Percentiles rank a stretch among this genome's conserved stretches.
These are phyloP conservation scores for Lagopus leucura DNA, from an alignment of 2,113 vertebrate species.

Conservation along the genomic window DNA sequence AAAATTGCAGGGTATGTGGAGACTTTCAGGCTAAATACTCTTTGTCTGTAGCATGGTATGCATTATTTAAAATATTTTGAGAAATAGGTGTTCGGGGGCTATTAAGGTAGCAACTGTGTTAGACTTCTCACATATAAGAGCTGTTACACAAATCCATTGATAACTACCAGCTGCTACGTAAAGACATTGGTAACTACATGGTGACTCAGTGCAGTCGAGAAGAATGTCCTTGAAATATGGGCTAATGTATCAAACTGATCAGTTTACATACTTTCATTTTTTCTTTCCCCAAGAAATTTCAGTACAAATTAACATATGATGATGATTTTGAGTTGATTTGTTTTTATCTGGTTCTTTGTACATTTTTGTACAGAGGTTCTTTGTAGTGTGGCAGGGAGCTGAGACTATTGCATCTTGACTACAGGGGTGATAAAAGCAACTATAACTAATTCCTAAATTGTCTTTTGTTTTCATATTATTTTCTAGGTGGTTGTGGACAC, in stretches of 20 bases:
- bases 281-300: not conserved
- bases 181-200: not conserved
- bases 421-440: not conserved
- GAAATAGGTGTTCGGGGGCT: not conserved
- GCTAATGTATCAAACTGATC: not conserved
- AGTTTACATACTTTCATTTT: not conserved
- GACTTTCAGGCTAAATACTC: not conserved
- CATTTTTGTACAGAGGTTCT: not conserved
- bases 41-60: not conserved
- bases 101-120: not conserved
- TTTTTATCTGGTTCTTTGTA: not conserved
- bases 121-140: not conserved
- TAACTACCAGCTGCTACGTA: not conserved
- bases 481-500: constrained; percentile 97
- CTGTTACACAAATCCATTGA: not conserved
- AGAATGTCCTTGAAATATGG: not conserved
- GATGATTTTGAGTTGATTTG: not conserved
- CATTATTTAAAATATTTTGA: not conserved
- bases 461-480: constrained; percentile 3
- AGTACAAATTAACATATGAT: not conserved
- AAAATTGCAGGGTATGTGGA: not conserved
- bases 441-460: not conserved
- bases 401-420: not conserved
- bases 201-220: not conserved
- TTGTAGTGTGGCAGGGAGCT: not conserved